Percentiles rank a stretch among this genome's conserved stretches.
phyloP scores from a whole-genome alignment of 1,140 invertebrate species.

The Myzus persicae region DNA sequence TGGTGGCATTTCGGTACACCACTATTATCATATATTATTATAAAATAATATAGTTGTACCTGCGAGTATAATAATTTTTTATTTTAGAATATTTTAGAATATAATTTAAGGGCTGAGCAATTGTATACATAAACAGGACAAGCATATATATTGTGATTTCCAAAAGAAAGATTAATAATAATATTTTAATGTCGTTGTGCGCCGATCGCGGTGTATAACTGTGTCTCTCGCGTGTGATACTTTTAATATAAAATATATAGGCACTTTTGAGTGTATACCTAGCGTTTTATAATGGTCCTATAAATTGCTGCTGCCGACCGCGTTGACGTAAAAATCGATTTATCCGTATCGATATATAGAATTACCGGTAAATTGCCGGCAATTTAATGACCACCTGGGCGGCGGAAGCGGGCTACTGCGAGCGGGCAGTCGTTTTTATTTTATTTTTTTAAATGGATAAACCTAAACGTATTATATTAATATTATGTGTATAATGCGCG shows the following conservation, averaged over 20 bases:
- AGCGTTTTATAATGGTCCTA: not conserved
- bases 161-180: too few species aligned
- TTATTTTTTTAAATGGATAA: not conserved
- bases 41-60: too few species aligned
- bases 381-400: slow-evolving; percentile 16
- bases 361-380: slow-evolving; percentile 16
- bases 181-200: too few species aligned
- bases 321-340: slow-evolving; percentile 34
- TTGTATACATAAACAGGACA: too few species aligned
- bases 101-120: too few species aligned
- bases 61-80: too few species aligned
- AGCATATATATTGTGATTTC: too few species aligned
- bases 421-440: not conserved
- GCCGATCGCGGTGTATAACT: too few species aligned
- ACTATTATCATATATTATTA: not conserved
- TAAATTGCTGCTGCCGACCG: not conserved
- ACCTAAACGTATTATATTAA: not conserved
- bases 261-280: not conserved
- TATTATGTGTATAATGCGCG: not conserved
- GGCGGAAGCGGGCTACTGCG: not conserved
- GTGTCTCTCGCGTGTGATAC: not conserved
- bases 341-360: slow-evolving; percentile 30
- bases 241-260: not conserved
- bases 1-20: not conserved
- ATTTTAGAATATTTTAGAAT: too few species aligned